Percentiles rank a stretch among this genome's conserved stretches.
phyloP scores from a whole-genome alignment of 1,140 invertebrate genomes.

The Drosophila biarmipes region DNA sequence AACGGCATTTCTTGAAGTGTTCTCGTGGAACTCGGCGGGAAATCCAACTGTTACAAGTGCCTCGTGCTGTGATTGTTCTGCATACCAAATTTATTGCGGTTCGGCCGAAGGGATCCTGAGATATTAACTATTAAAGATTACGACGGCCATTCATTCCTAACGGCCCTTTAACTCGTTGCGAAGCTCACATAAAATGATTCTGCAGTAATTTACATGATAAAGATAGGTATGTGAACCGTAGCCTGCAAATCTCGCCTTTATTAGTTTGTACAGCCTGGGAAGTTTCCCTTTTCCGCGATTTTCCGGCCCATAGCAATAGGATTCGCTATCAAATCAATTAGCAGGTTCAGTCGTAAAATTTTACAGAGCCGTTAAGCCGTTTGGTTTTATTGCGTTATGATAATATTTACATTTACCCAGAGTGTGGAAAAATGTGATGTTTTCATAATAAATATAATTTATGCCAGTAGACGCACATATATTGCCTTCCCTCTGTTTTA shows the following conservation, averaged over 20 bases:
- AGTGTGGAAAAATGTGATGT: not conserved
- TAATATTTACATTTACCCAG: not conserved
- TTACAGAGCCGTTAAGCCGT: not conserved
- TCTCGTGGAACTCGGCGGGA: not conserved
- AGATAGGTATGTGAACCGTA: not conserved
- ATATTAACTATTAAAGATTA: not conserved
- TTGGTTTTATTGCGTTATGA: not conserved
- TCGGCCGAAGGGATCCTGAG: not conserved
- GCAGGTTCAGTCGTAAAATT: not conserved
- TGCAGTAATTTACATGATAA: not conserved
- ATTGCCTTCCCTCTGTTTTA: not conserved
- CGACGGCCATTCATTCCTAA: not conserved
- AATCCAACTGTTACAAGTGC: conserved; percentile 10
- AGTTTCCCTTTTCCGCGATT: not conserved
- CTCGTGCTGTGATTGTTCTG: conserved; percentile 15
- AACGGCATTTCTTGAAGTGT: conserved; percentile 8
- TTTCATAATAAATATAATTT: conserved; percentile 3
- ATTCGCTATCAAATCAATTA: not conserved
- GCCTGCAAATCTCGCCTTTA: not conserved
- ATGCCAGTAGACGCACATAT: not conserved
- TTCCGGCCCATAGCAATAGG: too few relatives aligned
- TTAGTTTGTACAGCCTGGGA: not conserved
- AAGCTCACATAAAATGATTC: not conserved
- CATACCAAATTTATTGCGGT: not conserved
- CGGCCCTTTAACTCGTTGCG: not conserved